Conservation (phyloP, 2,113 vertebrate genomes). For the Pomatostomus ruficeps region DNA sequence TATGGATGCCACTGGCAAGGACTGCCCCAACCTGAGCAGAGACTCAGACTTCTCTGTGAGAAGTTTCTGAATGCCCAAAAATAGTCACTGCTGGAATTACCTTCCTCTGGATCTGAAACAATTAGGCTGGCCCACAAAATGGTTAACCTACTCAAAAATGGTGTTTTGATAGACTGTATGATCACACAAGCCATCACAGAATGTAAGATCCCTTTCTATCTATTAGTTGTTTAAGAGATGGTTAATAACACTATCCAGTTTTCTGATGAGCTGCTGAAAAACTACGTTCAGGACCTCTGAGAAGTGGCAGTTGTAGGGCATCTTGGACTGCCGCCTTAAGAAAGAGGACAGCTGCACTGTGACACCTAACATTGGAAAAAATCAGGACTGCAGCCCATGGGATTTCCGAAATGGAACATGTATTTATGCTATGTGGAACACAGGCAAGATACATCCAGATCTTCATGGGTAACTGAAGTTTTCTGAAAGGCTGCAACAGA, state of each 20-base stretch:
- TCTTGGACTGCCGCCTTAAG: not conserved
- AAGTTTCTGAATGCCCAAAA: not conserved
- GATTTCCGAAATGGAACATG: not conserved
- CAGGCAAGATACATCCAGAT: not conserved
- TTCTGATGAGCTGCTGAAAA: not conserved
- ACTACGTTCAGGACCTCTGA: not conserved
- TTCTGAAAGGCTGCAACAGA: not conserved
- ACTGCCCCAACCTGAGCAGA: not conserved
- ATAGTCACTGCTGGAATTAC: not conserved
- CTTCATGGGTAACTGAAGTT: not conserved
- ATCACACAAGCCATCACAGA: not conserved
- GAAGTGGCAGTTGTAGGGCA: not conserved
- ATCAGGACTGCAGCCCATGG: not conserved
- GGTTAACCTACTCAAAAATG: not conserved
- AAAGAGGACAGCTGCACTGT: not conserved
- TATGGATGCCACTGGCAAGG: not conserved
- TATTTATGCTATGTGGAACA: not conserved
- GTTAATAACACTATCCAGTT: not conserved
- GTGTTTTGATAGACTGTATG: not conserved
- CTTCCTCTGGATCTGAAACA: not conserved
- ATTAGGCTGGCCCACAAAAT: not conserved
- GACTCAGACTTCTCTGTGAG: not conserved
- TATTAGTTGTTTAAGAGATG: not conserved
- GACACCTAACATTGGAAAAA: not conserved
- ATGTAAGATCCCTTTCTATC: not conserved